Base-by-base conservation (phyloP, 1,140 invertebrate species). In the Helicoverpa armigera region DNA sequence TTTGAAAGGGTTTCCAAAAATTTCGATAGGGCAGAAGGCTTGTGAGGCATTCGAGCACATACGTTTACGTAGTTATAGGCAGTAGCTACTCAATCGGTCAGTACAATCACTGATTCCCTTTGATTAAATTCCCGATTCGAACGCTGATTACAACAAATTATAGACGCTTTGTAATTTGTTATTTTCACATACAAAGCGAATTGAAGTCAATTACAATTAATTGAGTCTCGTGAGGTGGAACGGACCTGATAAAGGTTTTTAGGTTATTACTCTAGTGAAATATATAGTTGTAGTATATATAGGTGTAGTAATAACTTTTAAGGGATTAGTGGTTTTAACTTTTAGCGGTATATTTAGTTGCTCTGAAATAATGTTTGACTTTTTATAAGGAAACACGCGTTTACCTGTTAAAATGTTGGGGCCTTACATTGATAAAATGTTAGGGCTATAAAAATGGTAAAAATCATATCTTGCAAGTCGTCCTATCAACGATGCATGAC, bases 101-200 rank as follows among this genome's bases (percentile, higher is more conserved):
- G 80, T 82, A 79, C 83, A 89, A 86, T 89, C 86, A 89, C 84
- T 85, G 88, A 89, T 88, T 88, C 85, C 83, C 86, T 89, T 90
- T 92, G 87, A 90, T 91, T 92, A 90, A 91, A 91, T 90, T 86
- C 86, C 76, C 73, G 82, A 88, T 88, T 90, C 87, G 85, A 83
- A 87, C 83, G 85, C 85, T 88, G 88, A 92, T 91, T 92, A 92
- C 87, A 89, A 86, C 83, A 87, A 89, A 90, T 91, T 88, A 87
- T 84, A 84, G 79, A 74, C 79, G 85, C 86, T 89, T 88, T 89
- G 88, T 90, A 88, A 90, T 90, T 91, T 89, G 83, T 76, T 84
- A 82, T 88, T 85, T 86, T 72, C 87, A 86, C 79, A 82, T 51
- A 83, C 83, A 86, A 84, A 81, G 65, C 50, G 50, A 79, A 73